Evolutionary conservation across 2,888 invertebrate genomes (phyloP), one percentile per base, ranked within the genome.

Genomic region (Eupithecia insigniata): DNA sequence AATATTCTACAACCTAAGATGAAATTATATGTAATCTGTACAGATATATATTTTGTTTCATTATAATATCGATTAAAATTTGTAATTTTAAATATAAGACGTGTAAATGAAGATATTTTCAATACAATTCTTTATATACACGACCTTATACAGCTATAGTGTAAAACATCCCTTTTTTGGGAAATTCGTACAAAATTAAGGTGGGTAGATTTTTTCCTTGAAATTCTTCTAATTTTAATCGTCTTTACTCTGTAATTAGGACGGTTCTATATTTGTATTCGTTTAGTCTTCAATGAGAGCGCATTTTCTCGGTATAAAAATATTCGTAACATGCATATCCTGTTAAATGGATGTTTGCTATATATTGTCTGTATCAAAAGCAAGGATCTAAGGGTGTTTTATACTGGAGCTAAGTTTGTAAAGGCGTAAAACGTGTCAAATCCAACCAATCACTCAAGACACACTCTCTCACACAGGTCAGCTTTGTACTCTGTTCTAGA

Each of bases 1-100:
- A 51, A 62, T 67, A 67, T 69, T 60, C 64, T 71, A 74, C 64
- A 71, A 64, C 62, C 67, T 71, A 69, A 12, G 62, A 28, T 62
- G 60, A 67, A 60, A 73, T 65, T 64, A 43, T 66, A n/a, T n/a
- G n/a, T n/a, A 69, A 69, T 69, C 71, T 74, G 71, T 71, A 74
- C 74, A 74, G 61, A 60, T 18, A 60, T 1, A 26, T 43, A 43
- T 43, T 58, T 60, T 16, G 16, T 30, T 60, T 30, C 16, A 60
- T 60, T 60, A 28, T 30, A 28, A 18, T 30, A 30, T 7, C 26
- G 28, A 14, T 58, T 58, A 6, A 28, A 22, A 30, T 30, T 18
- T 28, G 22, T 16, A 58, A 22, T 14, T 28, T 28, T 28, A 16
- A 28, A 16, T 22, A 66, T 18, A 43, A n/a, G 46, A n/a, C 8